Evolutionary conservation across 2,113 vertebrate species (phyloP).

Genomic region (Callipepla squamata): DNA sequence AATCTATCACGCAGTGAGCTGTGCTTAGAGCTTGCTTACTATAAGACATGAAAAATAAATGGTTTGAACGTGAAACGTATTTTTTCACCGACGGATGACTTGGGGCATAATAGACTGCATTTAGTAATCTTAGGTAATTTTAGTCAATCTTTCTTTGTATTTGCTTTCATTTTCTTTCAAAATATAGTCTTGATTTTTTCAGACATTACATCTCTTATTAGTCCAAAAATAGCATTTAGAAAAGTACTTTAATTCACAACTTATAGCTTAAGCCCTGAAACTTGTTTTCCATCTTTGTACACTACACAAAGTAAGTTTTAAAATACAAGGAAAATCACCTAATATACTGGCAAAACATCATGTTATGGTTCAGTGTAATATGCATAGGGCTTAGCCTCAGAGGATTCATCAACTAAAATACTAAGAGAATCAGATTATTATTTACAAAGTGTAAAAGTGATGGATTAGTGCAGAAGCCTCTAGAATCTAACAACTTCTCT

Average conservation of each 20-base stretch:
- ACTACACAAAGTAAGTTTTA: background rate
- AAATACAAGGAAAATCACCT: background rate
- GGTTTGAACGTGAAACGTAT: background rate
- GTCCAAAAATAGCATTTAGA: background rate
- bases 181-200: slow-evolving; percentile 14
- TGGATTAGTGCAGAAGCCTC: background rate
- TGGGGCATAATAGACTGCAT: background rate
- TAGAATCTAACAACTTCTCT: background rate
- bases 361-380: background rate
- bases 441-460: slow-evolving; percentile 11
- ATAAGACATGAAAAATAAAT: slow-evolving; percentile 58
- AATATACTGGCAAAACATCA: background rate
- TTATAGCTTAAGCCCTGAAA: background rate
- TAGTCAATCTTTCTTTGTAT: background rate
- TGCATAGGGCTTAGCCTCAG: background rate
- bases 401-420: slow-evolving; percentile 3
- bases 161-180: slow-evolving; percentile 20
- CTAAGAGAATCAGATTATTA: background rate
- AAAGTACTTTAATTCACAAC: background rate
- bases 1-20: slow-evolving; percentile 57
- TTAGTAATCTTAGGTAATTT: slow-evolving; percentile 14
- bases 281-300: background rate
- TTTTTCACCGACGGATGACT: slow-evolving; percentile 30
- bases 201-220: background rate
- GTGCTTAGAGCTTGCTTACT: slow-evolving; percentile 41